Percentiles rank a stretch among this genome's conserved stretches.
Evolutionary conservation across 2,888 invertebrate species (phyloP).

Genomic region (Tolmerus cingulatus): DNA sequence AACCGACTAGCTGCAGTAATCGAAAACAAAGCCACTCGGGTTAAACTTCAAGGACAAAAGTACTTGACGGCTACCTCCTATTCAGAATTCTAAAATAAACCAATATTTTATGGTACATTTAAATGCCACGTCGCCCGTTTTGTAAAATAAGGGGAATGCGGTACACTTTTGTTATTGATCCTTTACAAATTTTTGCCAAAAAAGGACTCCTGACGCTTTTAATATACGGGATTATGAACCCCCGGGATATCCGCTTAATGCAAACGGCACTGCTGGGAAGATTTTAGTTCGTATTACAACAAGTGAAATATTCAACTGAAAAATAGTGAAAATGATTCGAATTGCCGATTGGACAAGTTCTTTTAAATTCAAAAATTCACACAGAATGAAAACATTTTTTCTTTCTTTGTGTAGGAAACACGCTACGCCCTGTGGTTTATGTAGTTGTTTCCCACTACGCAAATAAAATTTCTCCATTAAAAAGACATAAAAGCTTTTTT

Average conservation of each 20-base stretch:
- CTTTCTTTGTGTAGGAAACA: no score
- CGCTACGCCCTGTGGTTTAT: no score
- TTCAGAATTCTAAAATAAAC: neutral
- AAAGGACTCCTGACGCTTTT: neutral
- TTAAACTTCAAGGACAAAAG: neutral
- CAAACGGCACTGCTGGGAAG: neutral
- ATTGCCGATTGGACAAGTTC: no score
- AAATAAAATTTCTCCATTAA: no score
- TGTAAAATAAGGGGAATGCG: neutral
- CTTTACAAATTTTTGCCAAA: neutral
- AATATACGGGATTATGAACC: neutral
- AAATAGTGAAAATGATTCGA: neutral
- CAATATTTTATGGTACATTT: neutral
- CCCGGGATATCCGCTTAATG: neutral
- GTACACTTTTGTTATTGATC: neutral
- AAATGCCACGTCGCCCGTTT: neutral
- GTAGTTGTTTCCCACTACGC: no score
- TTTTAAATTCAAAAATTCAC: no score
- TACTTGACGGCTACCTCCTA: neutral
- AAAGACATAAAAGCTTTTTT: no score
- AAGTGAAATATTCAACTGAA: neutral
- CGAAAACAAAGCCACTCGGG: neutral
- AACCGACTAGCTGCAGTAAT: neutral
- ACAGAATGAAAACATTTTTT: no score
- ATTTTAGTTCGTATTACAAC: neutral